Evolutionary conservation across 2,888 invertebrate genomes (phyloP), one percentile per base, ranked within the genome.

Genomic region (Cordilura impudica): DNA sequence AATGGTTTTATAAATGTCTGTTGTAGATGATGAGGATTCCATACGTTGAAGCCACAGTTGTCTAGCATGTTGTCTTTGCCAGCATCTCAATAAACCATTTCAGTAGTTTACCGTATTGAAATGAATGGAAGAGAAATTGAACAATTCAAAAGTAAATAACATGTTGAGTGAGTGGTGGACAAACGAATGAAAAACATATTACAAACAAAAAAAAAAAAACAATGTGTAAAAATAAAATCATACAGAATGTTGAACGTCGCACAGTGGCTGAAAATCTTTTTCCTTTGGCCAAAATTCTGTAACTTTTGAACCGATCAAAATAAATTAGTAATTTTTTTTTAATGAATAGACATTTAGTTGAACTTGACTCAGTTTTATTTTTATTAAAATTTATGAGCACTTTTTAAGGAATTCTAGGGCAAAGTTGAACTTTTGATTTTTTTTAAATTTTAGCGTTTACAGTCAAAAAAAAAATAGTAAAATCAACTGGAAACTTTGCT

Each of bases 51-150:
- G n/a, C 35, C 2, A n/a, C n/a, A 39, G 35, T 51, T 45, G 60
- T 43, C 60, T 51, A 18, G 43, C 26, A 61, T 43, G 29, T 51
- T n/a, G n/a, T 43, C 61, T 16, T 23, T 51, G 53, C 53, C 61
- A 53, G 53, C 2, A 39, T 51, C 23, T 56, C 53, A 60, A 60
- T 51, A 66, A 60, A 14, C 43, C 60, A 60, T 58, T 65, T 19
- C 8, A 39, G n/a, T n/a, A n/a, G 31, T 31, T 45, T 19, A 18
- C 60, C 18, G 53, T 26, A 14, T 21, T 26, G 16, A 19, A 49
- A 7, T n/a, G 26, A 43, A 10, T 43, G 26, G 12, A 21, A 26
- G 18, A 21, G 21, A 39, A 39, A 43, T 23, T 19, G 51, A 26
- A 3, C 2, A 53, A 29, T 26, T 29, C 5, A 2, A 12, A 60